These are phyloP conservation scores for Epinotia nisella DNA, from an alignment of 2,888 invertebrate species.

Conservation along the genomic window DNA sequence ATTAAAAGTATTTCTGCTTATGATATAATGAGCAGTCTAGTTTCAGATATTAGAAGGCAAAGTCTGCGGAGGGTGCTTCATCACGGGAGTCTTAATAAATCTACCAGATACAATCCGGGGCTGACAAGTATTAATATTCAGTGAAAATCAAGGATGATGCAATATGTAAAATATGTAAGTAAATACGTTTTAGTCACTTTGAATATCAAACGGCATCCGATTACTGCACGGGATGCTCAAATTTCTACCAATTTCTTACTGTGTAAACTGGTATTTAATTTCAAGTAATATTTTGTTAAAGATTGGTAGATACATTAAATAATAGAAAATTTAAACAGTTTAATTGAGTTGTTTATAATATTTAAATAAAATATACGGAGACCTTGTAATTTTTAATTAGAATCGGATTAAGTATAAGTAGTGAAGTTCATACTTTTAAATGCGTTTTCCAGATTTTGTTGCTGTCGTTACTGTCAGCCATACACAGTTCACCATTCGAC, in stretches of 20 bases:
- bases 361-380: too few species aligned
- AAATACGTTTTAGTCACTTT: slow-evolving; percentile 36
- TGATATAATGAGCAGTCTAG: slow-evolving; percentile 69
- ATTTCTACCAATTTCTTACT: neutral
- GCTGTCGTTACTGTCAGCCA: slow-evolving; percentile 58
- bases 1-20: slow-evolving; percentile 63
- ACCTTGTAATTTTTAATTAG: neutral
- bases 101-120: neutral
- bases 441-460: slow-evolving; percentile 62
- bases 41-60: slow-evolving; percentile 75
- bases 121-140: slow-evolving; percentile 10
- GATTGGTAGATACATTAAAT: neutral
- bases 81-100: slow-evolving; percentile 50
- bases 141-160: slow-evolving; percentile 55
- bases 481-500: slow-evolving; percentile 61
- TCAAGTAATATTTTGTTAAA: neutral
- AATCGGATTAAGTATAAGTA: neutral
- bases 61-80: slow-evolving; percentile 64
- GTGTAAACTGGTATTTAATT: too few species aligned
- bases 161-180: slow-evolving; percentile 64
- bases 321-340: neutral
- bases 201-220: neutral
- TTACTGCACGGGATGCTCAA: neutral
- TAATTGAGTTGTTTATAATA: neutral
- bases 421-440: neutral